Base-by-base conservation (phyloP, 2,888 invertebrate species). In the Ophraella communa region DNA sequence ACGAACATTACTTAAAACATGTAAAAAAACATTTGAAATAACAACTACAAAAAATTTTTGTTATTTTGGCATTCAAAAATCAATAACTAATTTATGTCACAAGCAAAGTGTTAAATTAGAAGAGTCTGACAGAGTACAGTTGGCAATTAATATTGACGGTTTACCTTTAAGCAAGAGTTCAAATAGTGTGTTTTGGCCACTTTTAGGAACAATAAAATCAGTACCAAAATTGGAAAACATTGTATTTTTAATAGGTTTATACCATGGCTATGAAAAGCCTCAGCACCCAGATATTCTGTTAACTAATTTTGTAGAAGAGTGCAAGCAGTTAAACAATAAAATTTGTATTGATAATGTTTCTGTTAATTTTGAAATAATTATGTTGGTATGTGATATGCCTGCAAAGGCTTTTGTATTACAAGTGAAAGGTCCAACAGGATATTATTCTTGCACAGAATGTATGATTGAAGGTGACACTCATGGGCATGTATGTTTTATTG, bases 131-230 rank as follows among this genome's bases (percentile, higher is more conserved):
- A 47, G 30, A 27, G 62, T 66, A 58, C 23, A 62, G 21, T 47
- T 65, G 20, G 65, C 65, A 57, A 51, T 65, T 10, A 62, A 62
- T 58, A 44, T 62, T 55, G 65, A 65, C 58, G 52, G 65, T 44
- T 42, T 65, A 44, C 65, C 65, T 52, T 52, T 62, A 45, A 65
- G 47, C 45, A 62, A 66, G 54, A 66, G 65, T 51, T 58, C 62
- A 33, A 47, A 65, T 45, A 57, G 62, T 57, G 30, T 33, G 27
- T 66, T 66, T 56, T 62, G 65, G 65, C 65, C 59, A 27, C 14
- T 66, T 58, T 39, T 66, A 47, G 47, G 65, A 49, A 49, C 33
- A 21, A 49, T 66, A 20, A 66, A 66, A 55, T 58, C 58, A 39
- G 39, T 66, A 18, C 44, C 42, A 63, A 54, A 33, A 39, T 52